Conservation (phyloP, 2,888 invertebrate species). For the Melanchra persicariae region DNA sequence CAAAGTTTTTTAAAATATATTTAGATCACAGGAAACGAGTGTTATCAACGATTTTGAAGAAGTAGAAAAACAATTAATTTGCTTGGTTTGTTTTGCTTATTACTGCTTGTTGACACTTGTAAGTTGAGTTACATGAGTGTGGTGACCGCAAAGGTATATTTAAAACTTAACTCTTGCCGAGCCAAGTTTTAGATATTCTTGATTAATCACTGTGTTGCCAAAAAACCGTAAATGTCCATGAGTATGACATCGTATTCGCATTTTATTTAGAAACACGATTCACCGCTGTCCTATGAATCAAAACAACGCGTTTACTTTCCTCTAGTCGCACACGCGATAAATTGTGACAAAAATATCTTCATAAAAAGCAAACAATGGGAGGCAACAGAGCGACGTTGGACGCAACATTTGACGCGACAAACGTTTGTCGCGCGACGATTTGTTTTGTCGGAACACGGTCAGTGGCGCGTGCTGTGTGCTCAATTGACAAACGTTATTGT, state of each 20-base stretch:
- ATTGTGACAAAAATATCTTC: constrained; percentile 63
- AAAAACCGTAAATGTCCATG: not conserved
- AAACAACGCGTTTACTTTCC: constrained; percentile 47
- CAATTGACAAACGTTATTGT: constrained; percentile 56
- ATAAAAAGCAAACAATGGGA: constrained; percentile 61
- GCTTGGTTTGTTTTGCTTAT: not conserved
- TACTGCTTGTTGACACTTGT: too few species aligned
- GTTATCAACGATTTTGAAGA: too few species aligned
- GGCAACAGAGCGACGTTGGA: constrained; percentile 59
- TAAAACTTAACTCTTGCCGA: not conserved
- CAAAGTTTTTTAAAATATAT: too few species aligned
- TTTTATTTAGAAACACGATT: constrained; percentile 20
- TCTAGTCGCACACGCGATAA: constrained; percentile 53
- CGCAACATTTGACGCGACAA: constrained; percentile 66
- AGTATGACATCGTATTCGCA: not conserved
- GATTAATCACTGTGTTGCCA: too few species aligned
- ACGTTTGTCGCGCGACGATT: constrained; percentile 57
- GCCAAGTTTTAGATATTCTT: too few species aligned
- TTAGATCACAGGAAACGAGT: too few species aligned
- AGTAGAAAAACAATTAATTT: not conserved
- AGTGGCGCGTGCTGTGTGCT: constrained; percentile 57
- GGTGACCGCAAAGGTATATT: not conserved
- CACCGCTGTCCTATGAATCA: constrained; percentile 33
- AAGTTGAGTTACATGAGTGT: not conserved
- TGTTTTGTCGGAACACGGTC: constrained; percentile 61